A percentile compares a stretch with the other conserved stretches of the same genome.
Conservation (phyloP, 2,888 invertebrate genomes). For the Perithous albicinctus region DNA sequence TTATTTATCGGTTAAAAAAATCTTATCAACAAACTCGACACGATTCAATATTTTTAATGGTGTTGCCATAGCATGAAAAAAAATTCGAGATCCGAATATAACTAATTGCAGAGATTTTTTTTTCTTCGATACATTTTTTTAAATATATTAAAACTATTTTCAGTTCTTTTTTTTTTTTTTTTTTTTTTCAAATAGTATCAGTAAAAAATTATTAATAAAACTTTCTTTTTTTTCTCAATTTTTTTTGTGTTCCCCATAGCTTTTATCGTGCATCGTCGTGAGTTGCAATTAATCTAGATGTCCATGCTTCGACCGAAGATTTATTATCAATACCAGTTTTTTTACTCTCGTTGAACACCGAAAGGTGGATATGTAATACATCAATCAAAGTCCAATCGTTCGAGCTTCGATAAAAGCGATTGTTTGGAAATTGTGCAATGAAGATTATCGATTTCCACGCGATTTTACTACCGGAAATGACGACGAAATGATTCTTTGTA, state of each 20-base stretch:
- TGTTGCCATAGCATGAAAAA: too few relatives aligned
- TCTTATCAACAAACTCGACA: too few relatives aligned
- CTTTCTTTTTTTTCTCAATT: too few relatives aligned
- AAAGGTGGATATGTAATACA: background rate
- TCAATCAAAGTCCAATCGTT: constrained; percentile 15
- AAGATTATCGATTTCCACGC: background rate
- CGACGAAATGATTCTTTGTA: background rate
- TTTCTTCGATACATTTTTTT: too few relatives aligned
- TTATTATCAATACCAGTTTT: constrained; percentile 4
- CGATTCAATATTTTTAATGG: too few relatives aligned
- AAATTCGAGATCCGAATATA: too few relatives aligned
- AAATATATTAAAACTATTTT: too few relatives aligned
- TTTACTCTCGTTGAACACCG: background rate
- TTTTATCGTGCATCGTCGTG: background rate
- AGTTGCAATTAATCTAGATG: constrained; percentile 7
- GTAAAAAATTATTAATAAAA: too few relatives aligned
- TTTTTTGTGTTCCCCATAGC: background rate
- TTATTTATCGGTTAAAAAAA: too few relatives aligned
- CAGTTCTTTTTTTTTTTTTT: background rate
- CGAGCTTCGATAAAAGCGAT: background rate
- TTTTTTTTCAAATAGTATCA: background rate
- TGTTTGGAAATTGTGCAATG: background rate
- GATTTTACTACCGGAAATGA: constrained; percentile 3
- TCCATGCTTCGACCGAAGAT: background rate
- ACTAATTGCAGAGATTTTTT: too few relatives aligned